Conservation (phyloP, 2,888 invertebrate genomes). For the Drosophila maculinotata region DNA sequence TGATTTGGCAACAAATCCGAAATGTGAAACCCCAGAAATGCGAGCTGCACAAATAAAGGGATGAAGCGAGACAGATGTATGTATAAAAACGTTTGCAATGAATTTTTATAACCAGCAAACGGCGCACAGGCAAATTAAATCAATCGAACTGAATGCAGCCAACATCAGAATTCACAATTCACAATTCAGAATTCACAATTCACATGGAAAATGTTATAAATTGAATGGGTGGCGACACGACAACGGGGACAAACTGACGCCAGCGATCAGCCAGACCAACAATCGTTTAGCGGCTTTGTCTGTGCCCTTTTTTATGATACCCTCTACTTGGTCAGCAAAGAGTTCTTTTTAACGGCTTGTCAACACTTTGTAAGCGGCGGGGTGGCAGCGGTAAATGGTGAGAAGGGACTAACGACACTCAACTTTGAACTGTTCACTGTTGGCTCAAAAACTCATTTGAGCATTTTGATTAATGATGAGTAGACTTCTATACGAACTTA, state of each 20-base stretch:
- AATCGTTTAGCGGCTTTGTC: slow-evolving; percentile 65
- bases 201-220: slow-evolving; percentile 78
- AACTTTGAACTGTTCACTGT: slow-evolving; percentile 28
- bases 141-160: slow-evolving; percentile 76
- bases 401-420: slow-evolving; percentile 9
- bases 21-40: slow-evolving; percentile 18
- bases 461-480: slow-evolving; percentile 65
- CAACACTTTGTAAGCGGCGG: slow-evolving; percentile 54
- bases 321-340: slow-evolving; percentile 15
- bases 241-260: slow-evolving; percentile 47
- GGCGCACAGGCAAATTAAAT: slow-evolving; percentile 74
- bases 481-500: slow-evolving; percentile 5
- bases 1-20: slow-evolving; percentile 75
- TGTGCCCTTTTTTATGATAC: slow-evolving; percentile 32
- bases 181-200: slow-evolving; percentile 70
- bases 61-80: slow-evolving; percentile 18
- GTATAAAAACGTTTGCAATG: slow-evolving; percentile 65
- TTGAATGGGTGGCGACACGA: slow-evolving; percentile 27
- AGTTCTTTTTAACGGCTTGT: slow-evolving; percentile 49
- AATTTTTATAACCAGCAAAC: slow-evolving; percentile 76
- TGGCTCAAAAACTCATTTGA: slow-evolving; percentile 47
- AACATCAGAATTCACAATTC: slow-evolving; percentile 68
- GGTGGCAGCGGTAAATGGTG: neutral
- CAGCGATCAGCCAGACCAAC: slow-evolving; percentile 47
- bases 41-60: slow-evolving; percentile 6